phyloP scores from a whole-genome alignment of 2,113 vertebrate species.

The Podarcis cretensis region DNA sequence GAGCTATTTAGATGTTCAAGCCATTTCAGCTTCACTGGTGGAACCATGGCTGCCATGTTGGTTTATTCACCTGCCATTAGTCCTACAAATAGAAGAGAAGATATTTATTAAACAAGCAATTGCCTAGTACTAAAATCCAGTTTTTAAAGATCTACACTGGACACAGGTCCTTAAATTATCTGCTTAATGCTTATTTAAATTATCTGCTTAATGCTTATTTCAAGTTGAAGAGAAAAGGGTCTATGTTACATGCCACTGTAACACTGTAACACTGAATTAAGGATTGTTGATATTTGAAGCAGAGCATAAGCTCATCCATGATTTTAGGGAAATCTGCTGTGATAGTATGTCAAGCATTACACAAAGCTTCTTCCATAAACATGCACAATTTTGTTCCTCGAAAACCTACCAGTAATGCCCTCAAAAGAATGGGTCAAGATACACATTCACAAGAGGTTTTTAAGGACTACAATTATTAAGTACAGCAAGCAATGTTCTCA shows the following conservation, averaged over 20 bases:
- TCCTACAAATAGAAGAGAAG: constrained; percentile 68
- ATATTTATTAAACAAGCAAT: neutral
- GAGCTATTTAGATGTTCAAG: constrained; percentile 98
- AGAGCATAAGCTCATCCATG: neutral
- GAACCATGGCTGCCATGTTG: constrained; percentile 94
- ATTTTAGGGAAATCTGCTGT: neutral
- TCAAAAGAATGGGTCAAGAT: neutral
- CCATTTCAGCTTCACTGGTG: constrained; percentile 98
- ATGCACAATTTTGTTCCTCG: neutral
- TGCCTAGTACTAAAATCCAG: neutral
- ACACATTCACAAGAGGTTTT: neutral
- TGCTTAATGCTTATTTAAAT: neutral
- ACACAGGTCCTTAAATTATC: neutral
- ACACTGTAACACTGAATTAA: neutral
- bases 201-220: neutral
- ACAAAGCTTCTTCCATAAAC: neutral
- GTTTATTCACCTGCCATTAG: constrained; percentile 90
- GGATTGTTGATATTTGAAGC: neutral
- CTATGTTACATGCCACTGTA: neutral
- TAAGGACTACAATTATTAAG: neutral
- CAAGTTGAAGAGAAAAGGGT: neutral
- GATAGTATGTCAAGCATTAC: neutral
- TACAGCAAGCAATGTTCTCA: neutral
- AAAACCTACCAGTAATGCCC: neutral
- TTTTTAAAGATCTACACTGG: neutral